Evolutionary conservation across 2,797 vertebrate genomes (phyloP), one percentile per base, ranked within the genome.

Genomic region (Tiaroga cobitis): DNA sequence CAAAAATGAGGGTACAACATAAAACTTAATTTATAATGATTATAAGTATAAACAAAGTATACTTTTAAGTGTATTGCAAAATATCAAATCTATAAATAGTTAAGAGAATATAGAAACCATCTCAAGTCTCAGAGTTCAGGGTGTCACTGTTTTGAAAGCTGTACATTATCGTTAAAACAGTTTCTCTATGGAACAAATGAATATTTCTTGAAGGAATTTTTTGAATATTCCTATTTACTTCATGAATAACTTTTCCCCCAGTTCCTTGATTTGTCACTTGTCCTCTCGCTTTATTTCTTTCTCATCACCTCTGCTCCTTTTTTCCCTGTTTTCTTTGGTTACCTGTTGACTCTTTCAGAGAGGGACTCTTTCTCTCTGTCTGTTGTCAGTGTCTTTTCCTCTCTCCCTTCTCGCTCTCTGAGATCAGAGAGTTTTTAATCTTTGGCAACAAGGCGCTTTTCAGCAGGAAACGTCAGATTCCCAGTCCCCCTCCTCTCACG

Each of bases 371-470:
- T 43, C 72, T 7, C 11, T 65, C 56, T 65, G 70, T 56, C 79
- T 74, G 8, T 76, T 75, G 29, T 61, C 78, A 49, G 59, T 59
- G 51, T 89, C 54, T 89, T 29, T 67, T 63, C 65, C n/a, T 77
- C 63, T 81, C 43, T 32, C n/a, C 3, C 29, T 67, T 78, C 74
- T 84, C 46, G 61, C 39, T 65, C 21, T 65, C 29, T 79, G 75
- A 59, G 63, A 85, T 80, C 84, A 86, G 85, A 89, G 81, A 86
- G 83, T 84, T 83, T 81, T 85, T 82, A 93, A 81, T 89, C 89
- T 88, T 88, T 74, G 80, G 85, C 89, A 93, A 93, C 92, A 94
- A 93, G 91, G 89, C 72, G 85, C 70, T 93, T 95, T 94, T 94
- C 86, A 83, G 92, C 85, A 86, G 87, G 81, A 82, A 82, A 88